Base-by-base conservation (phyloP, 2,888 invertebrate genomes). In the Abrostola tripartita region DNA sequence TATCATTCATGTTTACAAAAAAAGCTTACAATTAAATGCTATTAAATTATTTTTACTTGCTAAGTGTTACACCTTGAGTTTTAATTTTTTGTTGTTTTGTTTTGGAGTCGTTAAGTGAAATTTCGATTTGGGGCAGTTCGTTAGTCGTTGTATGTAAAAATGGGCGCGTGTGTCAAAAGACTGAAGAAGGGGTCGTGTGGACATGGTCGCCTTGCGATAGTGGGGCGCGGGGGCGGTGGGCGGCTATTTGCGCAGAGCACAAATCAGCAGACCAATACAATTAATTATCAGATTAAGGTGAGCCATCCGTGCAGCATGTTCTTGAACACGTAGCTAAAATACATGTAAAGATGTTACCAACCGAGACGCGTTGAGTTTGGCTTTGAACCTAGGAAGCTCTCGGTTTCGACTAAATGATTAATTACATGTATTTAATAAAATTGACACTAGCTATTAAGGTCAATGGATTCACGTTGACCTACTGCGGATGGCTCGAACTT, bases 251-350 rank as follows among this genome's bases (percentile, higher is more conserved):
- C 88, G 94, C 90, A 81, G 90, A 88, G 86, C 90, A 93, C 94
- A 94, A 94, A 95, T 94, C 94, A 94, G 86, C 89, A 89, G 91
- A 91, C 92, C 88, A 87, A 90, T 91, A 93, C 92, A 92, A 95
- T 95, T 94, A 94, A 95, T 95, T 93, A 94, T 93, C 87, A 92
- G 93, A 94, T 95, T 94, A 94, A 94, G 92, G 94, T 93, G 94
- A 92, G 92, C 91, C 85, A 92, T 90, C 88, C 88, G 82, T 87
- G 86, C 81, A 81, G 80, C 85, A 85, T 87, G 89, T 86, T 92
- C 90, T 91, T 92, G 90, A 85, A 86, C 24, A 24, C 81, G 86
- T 87, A 83, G 76, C 81, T 84, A 82, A 84, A 86, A 85, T 86
- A 85, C 84, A 81, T 81, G 81, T 82, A 83, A 85, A 88, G 80